phyloP scores from a whole-genome alignment of 2,113 vertebrate genomes.

The Mystacornis crossleyi region DNA sequence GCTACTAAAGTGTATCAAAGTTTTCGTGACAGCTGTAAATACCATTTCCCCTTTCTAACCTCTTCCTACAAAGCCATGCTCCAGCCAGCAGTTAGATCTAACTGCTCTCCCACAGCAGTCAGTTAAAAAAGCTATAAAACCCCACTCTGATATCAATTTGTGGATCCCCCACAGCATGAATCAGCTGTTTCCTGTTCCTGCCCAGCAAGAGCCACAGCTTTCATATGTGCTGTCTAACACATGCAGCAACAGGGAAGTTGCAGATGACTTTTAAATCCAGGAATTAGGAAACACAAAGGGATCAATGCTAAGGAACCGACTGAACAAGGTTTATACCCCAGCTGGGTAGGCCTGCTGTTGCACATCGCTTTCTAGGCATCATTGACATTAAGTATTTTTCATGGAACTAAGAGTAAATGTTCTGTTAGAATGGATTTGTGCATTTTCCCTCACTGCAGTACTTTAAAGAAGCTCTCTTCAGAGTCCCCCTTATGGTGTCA shows the following conservation, averaged over 20 bases:
- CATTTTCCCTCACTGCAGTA: background rate
- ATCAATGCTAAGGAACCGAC: background rate
- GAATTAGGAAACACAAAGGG: background rate
- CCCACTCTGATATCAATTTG: background rate
- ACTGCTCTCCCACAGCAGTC: background rate
- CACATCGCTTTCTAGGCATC: accelerated
- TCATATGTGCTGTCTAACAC: background rate
- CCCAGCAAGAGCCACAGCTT: background rate
- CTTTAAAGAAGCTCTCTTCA: background rate
- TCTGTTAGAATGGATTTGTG: background rate
- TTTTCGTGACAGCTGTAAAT: background rate
- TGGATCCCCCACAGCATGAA: background rate
- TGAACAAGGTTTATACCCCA: background rate
- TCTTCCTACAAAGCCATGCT: background rate
- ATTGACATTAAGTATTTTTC: background rate
- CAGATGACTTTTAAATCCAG: background rate
- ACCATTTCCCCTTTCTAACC: background rate
- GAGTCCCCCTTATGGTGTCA: background rate
- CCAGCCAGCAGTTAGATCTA: background rate
- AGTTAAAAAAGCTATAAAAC: background rate
- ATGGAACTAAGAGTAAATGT: background rate
- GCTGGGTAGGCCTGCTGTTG: background rate
- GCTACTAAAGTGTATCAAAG: background rate
- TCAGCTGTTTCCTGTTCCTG: conserved; percentile 22
- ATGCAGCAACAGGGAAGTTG: background rate